Base-by-base conservation (phyloP, 23 tunicate genomes). In the Styela clava region DNA sequence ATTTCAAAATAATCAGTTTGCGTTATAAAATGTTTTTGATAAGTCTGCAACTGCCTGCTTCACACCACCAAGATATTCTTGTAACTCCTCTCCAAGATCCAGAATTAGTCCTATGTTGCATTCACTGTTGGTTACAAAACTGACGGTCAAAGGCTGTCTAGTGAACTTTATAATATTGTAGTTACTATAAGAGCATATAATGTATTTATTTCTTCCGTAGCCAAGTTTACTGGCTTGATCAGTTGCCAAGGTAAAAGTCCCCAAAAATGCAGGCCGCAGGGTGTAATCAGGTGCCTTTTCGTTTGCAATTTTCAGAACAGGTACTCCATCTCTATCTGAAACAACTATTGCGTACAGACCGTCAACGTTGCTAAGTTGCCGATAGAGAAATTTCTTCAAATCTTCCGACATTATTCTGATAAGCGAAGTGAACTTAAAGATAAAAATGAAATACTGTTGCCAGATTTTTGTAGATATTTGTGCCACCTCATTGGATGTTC, bases 251-350 rank as follows among this genome's bases (percentile, higher is more conserved):
- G 88, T 87, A 83, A 91, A 91, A 35, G 87, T 86, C 33, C 97
- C 89, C 61, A 91, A 62, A 83, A 79, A 86, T 30, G 94, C 87
- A 62, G 97, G 84, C 26, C 91, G 62, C 73, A 91, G 62, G 30
- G 97, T 85, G 63, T 87, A 91, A 27, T 91, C 97, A 0, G 97
- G 97, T 5, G 91, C 91, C 37, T 83, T 79, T 63, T 91, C 91
- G 82, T 82, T 91, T 30, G 87, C 68, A 33, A 86, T 78, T 87
- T 90, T 90, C 32, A 90, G 27, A 24, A 90, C 82, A 74, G 96
- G 96, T 23, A 90, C 96, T 36, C 96, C 96, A 63, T 90, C 96
- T 63, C 96, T 74, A 72, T 90, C 96, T 7, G 96, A 90, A 21
- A 85, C 96, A 62, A 90, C 96, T 69, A 90, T 90, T 2, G 96